Evolutionary conservation across 2,888 invertebrate species (phyloP).

Genomic region (Bimastos eiseni): DNA sequence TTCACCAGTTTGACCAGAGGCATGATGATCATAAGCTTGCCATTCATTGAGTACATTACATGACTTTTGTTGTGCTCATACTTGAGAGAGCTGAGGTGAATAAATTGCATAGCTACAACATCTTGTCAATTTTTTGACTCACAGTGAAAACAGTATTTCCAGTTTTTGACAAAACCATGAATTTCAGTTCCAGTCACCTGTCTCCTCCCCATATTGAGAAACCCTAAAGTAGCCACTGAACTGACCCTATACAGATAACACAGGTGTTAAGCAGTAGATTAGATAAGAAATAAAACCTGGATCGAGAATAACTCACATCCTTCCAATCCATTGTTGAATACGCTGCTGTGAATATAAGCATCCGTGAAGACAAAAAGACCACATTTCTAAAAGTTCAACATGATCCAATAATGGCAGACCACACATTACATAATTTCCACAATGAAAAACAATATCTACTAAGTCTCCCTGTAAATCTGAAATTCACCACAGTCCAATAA

Average conservation of each 20-base stretch:
- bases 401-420: neutral
- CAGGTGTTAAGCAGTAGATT: neutral
- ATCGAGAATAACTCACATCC: neutral
- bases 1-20: no score
- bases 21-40: no score
- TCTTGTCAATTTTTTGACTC: no score
- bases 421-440: neutral
- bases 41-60: no score
- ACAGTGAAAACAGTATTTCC: no score
- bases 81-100: no score
- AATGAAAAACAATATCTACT: neutral
- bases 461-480: neutral
- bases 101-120: no score
- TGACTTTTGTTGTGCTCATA: no score
- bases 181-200: no score
- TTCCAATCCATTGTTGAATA: neutral
- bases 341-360: neutral
- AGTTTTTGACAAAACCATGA: no score
- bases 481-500: neutral
- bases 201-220: no score
- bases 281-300: neutral
- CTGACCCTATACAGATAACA: neutral
- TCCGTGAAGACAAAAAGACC: constrained; percentile 5
- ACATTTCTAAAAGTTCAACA: neutral
- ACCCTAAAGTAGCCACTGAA: neutral